Conservation (phyloP, 1,140 invertebrate genomes). For the Drosophila lowei region DNA sequence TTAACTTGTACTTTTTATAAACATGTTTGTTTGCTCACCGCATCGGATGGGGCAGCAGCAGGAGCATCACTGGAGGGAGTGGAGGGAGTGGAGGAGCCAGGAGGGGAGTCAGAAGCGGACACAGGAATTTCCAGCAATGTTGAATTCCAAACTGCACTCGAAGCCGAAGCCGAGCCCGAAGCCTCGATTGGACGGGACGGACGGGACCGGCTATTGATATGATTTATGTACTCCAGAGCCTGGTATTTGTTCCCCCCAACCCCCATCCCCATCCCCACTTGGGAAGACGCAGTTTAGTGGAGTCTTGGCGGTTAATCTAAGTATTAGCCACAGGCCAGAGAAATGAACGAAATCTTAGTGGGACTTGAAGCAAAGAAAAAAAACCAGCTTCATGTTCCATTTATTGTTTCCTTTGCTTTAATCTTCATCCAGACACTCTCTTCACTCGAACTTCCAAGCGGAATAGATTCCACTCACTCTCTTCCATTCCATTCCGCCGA, state of each 20-base stretch:
- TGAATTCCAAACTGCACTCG: slow-evolving; percentile 21
- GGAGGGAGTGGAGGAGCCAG: slow-evolving; percentile 1
- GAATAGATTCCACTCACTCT: too few species aligned
- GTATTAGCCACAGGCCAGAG: too few species aligned
- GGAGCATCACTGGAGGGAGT: background rate
- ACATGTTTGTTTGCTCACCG: slow-evolving; percentile 54
- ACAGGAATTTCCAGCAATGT: slow-evolving; percentile 7
- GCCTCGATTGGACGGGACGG: too few species aligned
- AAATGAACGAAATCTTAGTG: too few species aligned
- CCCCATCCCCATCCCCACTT: too few species aligned
- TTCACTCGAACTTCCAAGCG: too few species aligned
- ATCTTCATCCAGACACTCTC: too few species aligned
- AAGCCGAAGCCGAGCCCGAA: slow-evolving; percentile 14
- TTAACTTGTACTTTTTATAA: slow-evolving; percentile 81
- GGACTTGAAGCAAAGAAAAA: too few species aligned
- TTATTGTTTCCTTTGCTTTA: too few species aligned
- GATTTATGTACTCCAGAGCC: slow-evolving; percentile 65
- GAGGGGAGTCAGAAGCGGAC: slow-evolving; percentile 2
- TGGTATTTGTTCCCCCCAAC: background rate
- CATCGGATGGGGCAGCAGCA: slow-evolving; percentile 15
- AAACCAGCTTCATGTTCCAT: too few species aligned
- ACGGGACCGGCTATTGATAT: slow-evolving; percentile 33
- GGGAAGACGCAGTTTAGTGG: slow-evolving; percentile 1
- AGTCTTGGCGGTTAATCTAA: slow-evolving; percentile 5
- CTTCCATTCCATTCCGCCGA: too few species aligned